These are phyloP conservation scores for Myotis vivesi DNA, from an alignment of 2,797 vertebrate genomes.

Conservation along the genomic window DNA sequence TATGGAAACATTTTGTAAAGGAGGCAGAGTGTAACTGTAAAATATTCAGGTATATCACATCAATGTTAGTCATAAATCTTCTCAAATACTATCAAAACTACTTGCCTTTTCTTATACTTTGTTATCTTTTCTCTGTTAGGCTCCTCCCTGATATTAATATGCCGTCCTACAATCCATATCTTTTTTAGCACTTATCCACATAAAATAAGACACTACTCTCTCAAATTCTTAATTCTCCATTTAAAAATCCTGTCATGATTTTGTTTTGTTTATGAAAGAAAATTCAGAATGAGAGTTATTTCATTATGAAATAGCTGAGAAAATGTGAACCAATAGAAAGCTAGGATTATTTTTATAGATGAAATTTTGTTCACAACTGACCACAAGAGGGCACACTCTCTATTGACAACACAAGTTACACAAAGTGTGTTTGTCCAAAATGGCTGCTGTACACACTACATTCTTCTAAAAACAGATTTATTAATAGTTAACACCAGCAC, in stretches of 20 bases:
- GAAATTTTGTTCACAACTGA: background rate
- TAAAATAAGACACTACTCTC: background rate
- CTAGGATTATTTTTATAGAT: background rate
- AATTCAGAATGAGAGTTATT: background rate
- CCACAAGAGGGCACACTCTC: constrained; percentile 71
- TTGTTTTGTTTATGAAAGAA: constrained; percentile 33
- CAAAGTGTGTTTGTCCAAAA: background rate
- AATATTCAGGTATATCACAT: background rate
- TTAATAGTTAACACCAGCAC: constrained; percentile 11
- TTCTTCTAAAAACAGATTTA: constrained; percentile 28
- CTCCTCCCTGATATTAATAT: background rate
- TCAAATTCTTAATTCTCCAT: background rate
- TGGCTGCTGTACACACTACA: background rate
- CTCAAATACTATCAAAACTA: background rate
- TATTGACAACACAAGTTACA: background rate
- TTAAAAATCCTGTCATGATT: background rate
- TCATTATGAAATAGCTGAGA: background rate
- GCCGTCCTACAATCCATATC: background rate
- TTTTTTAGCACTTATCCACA: background rate
- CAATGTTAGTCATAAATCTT: background rate
- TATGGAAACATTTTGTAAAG: background rate
- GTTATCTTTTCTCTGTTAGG: background rate
- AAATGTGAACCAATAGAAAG: background rate
- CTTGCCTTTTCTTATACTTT: background rate
- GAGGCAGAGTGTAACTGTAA: background rate